Percentiles rank a stretch among this genome's conserved stretches.
These are phyloP conservation scores for Synanceia verrucosa DNA, from an alignment of 2,797 vertebrate genomes.

Conservation along the genomic window DNA sequence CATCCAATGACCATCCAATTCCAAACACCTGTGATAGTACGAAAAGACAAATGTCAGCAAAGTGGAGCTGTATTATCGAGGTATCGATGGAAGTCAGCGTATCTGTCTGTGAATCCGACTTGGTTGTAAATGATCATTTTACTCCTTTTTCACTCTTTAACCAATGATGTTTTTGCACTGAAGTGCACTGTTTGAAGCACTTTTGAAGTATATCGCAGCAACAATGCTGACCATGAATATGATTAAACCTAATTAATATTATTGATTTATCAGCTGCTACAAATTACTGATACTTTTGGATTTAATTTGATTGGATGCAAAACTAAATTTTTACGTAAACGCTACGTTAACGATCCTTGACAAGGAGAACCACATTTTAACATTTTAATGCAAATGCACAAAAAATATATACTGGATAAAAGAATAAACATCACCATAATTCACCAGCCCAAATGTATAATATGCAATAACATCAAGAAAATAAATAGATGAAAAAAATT, in stretches of 20 bases:
- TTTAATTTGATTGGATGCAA: neutral
- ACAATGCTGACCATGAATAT: neutral
- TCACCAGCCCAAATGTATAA: neutral
- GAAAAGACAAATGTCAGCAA: conserved; percentile 31
- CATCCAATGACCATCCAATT: conserved; percentile 17
- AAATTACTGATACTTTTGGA: neutral
- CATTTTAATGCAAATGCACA: neutral
- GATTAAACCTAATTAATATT: neutral
- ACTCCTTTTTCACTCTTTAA: neutral
- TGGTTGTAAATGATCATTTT: neutral
- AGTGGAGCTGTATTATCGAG: neutral
- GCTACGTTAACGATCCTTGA: neutral
- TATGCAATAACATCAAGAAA: neutral
- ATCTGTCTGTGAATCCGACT: neutral
- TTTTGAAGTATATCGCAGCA: fast-evolving
- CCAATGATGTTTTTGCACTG: neutral
- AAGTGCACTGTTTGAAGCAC: neutral
- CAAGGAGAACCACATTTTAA: neutral
- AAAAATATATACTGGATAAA: neutral
- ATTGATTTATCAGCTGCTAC: neutral
- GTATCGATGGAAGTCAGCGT: neutral
- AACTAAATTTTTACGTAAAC: neutral
- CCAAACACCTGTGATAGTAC: conserved; percentile 26
- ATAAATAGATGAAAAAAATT: neutral
- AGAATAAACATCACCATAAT: neutral